Base-by-base conservation (phyloP, 1,140 invertebrate species). In the Anadara kagoshimensis region DNA sequence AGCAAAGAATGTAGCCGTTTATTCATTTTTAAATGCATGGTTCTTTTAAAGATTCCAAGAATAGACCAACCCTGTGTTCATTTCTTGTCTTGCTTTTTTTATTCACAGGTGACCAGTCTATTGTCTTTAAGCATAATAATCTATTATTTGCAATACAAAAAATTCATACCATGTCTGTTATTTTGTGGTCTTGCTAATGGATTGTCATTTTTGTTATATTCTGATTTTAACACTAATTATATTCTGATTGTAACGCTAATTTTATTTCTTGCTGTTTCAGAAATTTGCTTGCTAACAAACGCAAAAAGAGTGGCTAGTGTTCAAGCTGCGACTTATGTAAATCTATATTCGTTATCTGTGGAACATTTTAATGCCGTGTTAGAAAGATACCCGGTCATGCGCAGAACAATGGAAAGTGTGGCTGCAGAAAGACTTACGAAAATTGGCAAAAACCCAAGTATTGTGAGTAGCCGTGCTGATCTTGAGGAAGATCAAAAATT, bases 321-420 rank as follows among this genome's bases (percentile, higher is more conserved):
- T 72, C 92, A 97, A 73, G 97, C 97, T 59, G 97, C 98, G 91
- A 99, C 97, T 29, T 99, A 99, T 91, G 99, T 97, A 91, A 99
- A 98, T 91, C 93, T 99, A 77, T 99, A 99, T 92, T 98, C 97
- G 62, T 92, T 99, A 81, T 97, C 96, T 81, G 96, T 98, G 86
- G 96, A 98, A 91, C 96, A 98, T 90, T 99, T 99, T 91, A 98
- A 97, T 76, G 94, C 95, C 78, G 97, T 99, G 56, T 92, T 99
- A 79, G 97, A 99, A 89, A 95, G 98, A 91, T 99, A 99, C 91
- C 98, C 97, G 44, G 92, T 99, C 68, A 99, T 99, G 97, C 92
- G 97, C 79, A 93, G 97, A 81, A 99, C 97, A 18, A 98, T 99
- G 96, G 98, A 99, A 91, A 98, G 96, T 88, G 97, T 99, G 79